Base-by-base conservation (phyloP, 2,113 vertebrate genomes). In the Corynorhinus townsendii region DNA sequence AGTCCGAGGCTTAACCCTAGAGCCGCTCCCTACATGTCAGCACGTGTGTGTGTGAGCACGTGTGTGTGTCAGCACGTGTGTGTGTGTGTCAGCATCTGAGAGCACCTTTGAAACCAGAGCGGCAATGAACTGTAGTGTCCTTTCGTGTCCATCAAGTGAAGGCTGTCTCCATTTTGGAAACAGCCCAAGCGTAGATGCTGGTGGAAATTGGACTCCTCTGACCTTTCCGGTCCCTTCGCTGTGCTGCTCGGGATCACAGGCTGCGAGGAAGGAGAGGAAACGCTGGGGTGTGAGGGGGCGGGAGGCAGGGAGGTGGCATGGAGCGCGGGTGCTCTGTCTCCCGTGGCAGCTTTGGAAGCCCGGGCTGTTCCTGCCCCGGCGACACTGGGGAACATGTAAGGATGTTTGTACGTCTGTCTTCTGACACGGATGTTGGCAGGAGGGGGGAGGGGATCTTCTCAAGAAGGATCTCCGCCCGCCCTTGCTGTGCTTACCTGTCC, bases 401-500 rank as follows among this genome's bases (percentile, higher is more conserved):
- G 68, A 35, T 83, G 89, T 89, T 59, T 45, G 22, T 30, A 3
- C 88, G 20, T 79, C 90, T 93, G 85, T 93, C 93, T 83, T 91
- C 79, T 62, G 75, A 54, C 20, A 66, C 17, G 66, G 69, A 26
- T 40, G 80, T 33, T 79, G 95, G 80, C 71, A 90, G 89, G 28
- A 52, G 79, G 79, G 52, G 52, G 52, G 47, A 69, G 1, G 73
- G 85, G 38, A 35, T 0, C 2, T 43, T 66, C 88, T 91, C 35
- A 17, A 8, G 81, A 82, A 28, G 28, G 62, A 2, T n/a, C 3
- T 2, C 15, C 14, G 38, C 30, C 20, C 3, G 11, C 45, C 62
- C 45, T 24, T 20, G 75, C 14, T 0, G 38, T 59, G 69, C 81
- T 56, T 1, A 11, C 52, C 33, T 2, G 2, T 33, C 73, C 73